These are phyloP conservation scores for Dusona sp. DNA, from an alignment of 2,888 invertebrate genomes.

Conservation along the genomic window DNA sequence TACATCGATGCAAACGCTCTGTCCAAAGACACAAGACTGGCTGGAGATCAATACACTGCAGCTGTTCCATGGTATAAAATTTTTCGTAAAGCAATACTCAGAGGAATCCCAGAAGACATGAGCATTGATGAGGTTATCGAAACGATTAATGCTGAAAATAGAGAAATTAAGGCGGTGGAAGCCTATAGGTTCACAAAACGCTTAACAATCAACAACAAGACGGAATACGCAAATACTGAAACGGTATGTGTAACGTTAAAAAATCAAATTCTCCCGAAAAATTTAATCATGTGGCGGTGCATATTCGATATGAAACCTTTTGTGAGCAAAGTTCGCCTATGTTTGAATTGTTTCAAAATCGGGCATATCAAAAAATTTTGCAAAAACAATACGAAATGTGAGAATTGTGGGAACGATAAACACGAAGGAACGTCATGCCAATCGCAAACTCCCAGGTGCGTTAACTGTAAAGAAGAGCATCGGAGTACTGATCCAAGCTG, in stretches of 20 bases:
- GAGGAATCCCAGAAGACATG: constrained; percentile 20
- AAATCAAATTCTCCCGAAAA: constrained; percentile 24
- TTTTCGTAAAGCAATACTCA: constrained; percentile 22
- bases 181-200: constrained; percentile 28
- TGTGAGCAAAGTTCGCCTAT: constrained; percentile 20
- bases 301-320: constrained; percentile 35
- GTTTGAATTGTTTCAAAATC: constrained; percentile 33
- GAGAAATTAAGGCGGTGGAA: constrained; percentile 7
- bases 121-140: constrained; percentile 11
- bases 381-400: not conserved
- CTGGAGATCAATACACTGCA: not conserved
- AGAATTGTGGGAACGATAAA: constrained; percentile 10
- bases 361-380: constrained; percentile 28
- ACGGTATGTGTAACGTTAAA: constrained; percentile 29
- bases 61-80: not conserved
- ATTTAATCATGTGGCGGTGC: constrained; percentile 25
- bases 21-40: not conserved
- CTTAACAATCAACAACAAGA: not conserved
- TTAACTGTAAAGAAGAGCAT: constrained; percentile 23
- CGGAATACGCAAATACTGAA: constrained; percentile 13
- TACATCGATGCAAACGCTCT: constrained; percentile 28
- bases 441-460: not conserved
- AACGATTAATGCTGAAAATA: constrained; percentile 26
- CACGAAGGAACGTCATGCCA: not conserved
- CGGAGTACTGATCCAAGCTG: constrained; percentile 10